Base-by-base conservation (phyloP, 2,113 vertebrate species). In the Manacus vitellinus region DNA sequence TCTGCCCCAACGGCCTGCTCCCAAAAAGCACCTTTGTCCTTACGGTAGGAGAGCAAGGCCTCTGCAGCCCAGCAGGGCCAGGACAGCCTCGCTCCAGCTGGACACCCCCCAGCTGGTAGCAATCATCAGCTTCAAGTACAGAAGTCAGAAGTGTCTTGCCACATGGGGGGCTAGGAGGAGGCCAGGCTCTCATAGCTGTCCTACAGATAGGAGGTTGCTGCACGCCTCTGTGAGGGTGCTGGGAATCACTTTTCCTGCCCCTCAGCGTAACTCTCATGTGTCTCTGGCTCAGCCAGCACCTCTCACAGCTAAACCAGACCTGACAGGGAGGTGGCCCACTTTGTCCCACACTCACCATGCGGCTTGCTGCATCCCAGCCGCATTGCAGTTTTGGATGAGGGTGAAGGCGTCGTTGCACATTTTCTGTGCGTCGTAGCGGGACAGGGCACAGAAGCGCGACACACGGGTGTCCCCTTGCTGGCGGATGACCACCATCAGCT, bases 301-400 rank as follows among this genome's bases (percentile, higher is more conserved):
- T 71, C 61, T 33, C 2, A 3, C 37, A 70, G 47, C 31, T 86
- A 44, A 58, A 49, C 30, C 18, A n/a, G 21, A 11, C 33, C 52
- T 20, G 30, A 20, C 0, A 2, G 52, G 25, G 56, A 78, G 1
- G 0, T 3, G 16, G 87, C 54, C 63, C 28, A 1, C 41, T 20
- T 49, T 58, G 35, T 41, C n/a, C 22, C 51, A n/a, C 41, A 90
- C 98, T 98, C 96, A 99, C 99, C 99, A 99, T 31, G 99, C 98
- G 3, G 98, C 98, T 93, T 99, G 99, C 43, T 99, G 98, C 92
- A 93, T 96, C 75, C 98, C 99, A 35, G 99, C 99, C 31, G 91
- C 52, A 77, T 99, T 99, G 81, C 98, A 99, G 96, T 97, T 99
- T 92, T 98, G 99, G 92, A 99, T 99, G 63, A 99, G 96, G 62